Evolutionary conservation across 2,113 vertebrate genomes (phyloP).

Genomic region (Cairina moschata): DNA sequence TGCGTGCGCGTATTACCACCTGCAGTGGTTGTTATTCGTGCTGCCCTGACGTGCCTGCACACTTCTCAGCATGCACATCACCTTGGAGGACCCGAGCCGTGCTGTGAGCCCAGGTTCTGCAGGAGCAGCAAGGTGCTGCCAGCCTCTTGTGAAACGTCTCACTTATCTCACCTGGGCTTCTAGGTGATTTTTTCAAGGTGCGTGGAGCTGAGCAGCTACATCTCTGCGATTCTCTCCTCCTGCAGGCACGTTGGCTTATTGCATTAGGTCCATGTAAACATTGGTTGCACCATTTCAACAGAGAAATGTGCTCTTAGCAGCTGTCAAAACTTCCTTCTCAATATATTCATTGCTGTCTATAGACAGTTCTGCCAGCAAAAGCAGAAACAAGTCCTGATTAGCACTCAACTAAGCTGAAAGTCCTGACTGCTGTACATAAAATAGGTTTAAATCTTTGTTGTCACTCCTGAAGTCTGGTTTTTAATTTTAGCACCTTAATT

Average conservation of each 20-base stretch:
- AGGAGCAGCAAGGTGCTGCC: neutral
- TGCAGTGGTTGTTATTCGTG: neutral
- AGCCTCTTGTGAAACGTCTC: neutral
- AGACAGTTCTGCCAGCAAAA: neutral
- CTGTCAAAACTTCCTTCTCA: neutral
- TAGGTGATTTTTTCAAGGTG: neutral
- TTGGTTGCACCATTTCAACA: neutral
- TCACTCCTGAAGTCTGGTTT: neutral
- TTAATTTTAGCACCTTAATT: neutral
- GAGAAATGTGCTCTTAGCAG: neutral
- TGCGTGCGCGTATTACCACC: neutral
- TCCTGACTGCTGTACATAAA: neutral
- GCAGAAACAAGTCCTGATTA: neutral
- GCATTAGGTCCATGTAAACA: neutral
- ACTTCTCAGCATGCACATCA: neutral
- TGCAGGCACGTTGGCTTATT: neutral
- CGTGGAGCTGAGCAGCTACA: neutral
- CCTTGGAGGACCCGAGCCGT: neutral
- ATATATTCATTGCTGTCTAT: neutral
- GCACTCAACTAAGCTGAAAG: neutral
- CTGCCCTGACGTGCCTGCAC: neutral
- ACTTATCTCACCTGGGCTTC: neutral
- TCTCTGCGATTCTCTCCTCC: neutral
- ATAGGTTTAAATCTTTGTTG: neutral
- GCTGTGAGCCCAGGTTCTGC: neutral